Conservation (phyloP, 1,140 invertebrate species). For the Diachasmimorpha longicaudata region DNA sequence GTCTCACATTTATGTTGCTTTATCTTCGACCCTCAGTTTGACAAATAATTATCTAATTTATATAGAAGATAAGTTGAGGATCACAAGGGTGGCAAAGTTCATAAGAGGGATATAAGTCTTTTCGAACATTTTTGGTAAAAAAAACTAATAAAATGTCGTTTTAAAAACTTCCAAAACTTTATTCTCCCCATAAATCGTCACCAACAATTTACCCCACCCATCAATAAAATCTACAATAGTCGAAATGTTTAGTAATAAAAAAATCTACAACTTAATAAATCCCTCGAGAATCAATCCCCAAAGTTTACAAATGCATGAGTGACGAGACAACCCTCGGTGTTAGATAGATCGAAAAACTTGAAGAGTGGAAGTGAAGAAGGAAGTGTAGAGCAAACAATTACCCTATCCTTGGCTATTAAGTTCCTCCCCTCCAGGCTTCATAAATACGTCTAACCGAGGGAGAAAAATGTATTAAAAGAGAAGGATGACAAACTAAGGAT, state of each 20-base stretch:
- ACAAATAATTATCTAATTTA: too few species aligned
- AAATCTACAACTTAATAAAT: not conserved
- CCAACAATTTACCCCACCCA: too few species aligned
- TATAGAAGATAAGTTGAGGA: too few species aligned
- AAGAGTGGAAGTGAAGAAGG: slow-evolving; percentile 33
- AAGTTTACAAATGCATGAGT: slow-evolving; percentile 21
- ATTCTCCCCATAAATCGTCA: too few species aligned
- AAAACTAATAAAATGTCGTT: too few species aligned
- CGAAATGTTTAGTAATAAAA: not conserved
- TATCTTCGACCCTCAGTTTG: too few species aligned
- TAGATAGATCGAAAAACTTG: slow-evolving; percentile 44
- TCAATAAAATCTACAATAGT: not conserved
- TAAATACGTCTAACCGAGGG: slow-evolving; percentile 16
- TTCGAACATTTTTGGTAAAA: too few species aligned
- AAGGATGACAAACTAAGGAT: not conserved
- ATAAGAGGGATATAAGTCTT: too few species aligned
- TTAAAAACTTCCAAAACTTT: too few species aligned
- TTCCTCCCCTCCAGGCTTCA: slow-evolving; percentile 20
- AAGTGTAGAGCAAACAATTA: slow-evolving; percentile 40
- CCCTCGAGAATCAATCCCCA: not conserved
- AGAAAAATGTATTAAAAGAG: not conserved
- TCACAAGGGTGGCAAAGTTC: too few species aligned
- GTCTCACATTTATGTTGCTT: too few species aligned
- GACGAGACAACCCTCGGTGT: slow-evolving; percentile 10
- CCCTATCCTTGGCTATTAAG: slow-evolving; percentile 32